Evolutionary conservation across 2,113 vertebrate genomes (phyloP), one percentile per base, ranked within the genome.

Genomic region (Epinephelus fuscoguttatus): DNA sequence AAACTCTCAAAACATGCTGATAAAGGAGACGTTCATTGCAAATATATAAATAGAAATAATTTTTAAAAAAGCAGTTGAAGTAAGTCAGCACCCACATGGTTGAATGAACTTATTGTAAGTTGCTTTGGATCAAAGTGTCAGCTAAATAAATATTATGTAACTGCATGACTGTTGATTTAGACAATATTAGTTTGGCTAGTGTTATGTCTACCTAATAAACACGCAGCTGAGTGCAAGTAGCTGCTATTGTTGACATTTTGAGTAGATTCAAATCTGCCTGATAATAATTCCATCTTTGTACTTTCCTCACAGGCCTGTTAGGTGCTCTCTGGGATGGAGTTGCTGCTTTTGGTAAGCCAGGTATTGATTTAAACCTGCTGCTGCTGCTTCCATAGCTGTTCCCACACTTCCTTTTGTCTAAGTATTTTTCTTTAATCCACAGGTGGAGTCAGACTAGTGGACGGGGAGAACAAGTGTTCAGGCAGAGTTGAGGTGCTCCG

Each of bases 401-500:
- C 4, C 21, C 10, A 2, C 15, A 10, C 18, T 14, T 66, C 42
- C 2, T 13, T 30, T 9, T 79, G 14, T 77, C 50, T 82, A 15
- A 81, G 12, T 59, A 2, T 19, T 64, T 40, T 68, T 6, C n/a
- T 82, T 52, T 84, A 69, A n/a, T 80, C 67, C 63, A 63, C 86
- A 95, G 94, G 90, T 62, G 82, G 70, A 19, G 72, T 94, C 63
- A 88, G 94, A 74, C 90, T 96, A 37, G 89, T 88, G 21, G 85
- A 91, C 30, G 94, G 92, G 37, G 88, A 93, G 2, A 77, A 77
- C 81, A 86, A 86, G 30, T 96, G 95, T 74, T 94, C 92, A 2
- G 95, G 95, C 13, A 92, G 94, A 62, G 94, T 96, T 15, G 95
- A 96, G 90, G 88, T 96, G 1, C 92, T 91, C 62, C 89, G 80